Evolutionary conservation across 2,888 invertebrate species (phyloP), one percentile per base, ranked within the genome.

Genomic region (Plebejus anna): DNA sequence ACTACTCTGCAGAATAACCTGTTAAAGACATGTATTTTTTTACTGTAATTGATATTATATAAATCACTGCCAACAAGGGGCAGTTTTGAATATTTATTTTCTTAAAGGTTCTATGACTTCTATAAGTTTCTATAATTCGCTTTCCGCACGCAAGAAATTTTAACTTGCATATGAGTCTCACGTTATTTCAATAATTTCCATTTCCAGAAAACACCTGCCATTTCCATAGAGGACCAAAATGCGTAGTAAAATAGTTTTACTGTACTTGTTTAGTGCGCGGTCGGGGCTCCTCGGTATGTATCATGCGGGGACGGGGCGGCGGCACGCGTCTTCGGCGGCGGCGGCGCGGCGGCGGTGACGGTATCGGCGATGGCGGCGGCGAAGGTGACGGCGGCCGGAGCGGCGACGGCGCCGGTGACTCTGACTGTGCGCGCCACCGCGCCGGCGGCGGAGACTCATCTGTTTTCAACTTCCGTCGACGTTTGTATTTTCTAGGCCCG

Each of bases 401-500:
- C 32, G 83, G 79, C 55, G 77, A 77, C 57, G 76, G 71, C 13
- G 82, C 78, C 32, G 83, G 80, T 61, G 78, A 77, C 57, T 75
- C 71, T 7, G 77, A 77, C 38, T 76, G 78, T 61, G 76, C 83
- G 81, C 72, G 81, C 32, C 77, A 76, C 81, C 77, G 81, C 81
- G 85, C 87, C 85, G 22, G 83, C 81, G 72, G 85, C n/a, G 85
- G 82, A 6, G 87, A 83, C 78, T 79, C 80, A 16, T 87, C 87
- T 13, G 82, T 81, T 85, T 96, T 97, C 28, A 97, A 84, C 89
- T 97, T 97, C 81, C 97, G 95, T 76, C 97, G 94, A 0, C 97
- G 95, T 86, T 97, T 97, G 87, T 97, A 97, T 84, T 97, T 97
- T 1, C 97, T 94, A 0, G 96, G 96, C 0, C 96, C 97, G 71